These are phyloP conservation scores for Moxostoma hubbsi DNA, from an alignment of 2,797 vertebrate species.

Conservation along the genomic window DNA sequence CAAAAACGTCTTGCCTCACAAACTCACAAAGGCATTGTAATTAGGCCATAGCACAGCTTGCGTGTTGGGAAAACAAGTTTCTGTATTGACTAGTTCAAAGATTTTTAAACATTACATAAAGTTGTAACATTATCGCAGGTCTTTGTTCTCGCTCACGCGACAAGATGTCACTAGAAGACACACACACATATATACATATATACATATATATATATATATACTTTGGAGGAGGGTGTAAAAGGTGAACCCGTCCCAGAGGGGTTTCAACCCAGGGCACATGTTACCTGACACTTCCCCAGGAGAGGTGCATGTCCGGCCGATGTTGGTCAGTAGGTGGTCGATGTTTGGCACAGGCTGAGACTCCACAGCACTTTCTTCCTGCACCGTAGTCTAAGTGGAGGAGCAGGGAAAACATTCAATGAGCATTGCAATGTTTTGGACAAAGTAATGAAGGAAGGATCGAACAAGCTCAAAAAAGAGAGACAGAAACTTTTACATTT, in stretches of 20 bases:
- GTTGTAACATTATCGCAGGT: neutral
- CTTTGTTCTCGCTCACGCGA: neutral
- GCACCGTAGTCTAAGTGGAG: constrained; percentile 83
- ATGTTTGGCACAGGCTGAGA: constrained; percentile 99
- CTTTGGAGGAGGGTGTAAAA: neutral
- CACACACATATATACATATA: neutral
- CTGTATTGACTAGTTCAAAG: constrained; percentile 45
- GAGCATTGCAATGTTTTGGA: neutral
- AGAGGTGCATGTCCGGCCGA: constrained; percentile 90
- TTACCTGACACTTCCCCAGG: constrained; percentile 99
- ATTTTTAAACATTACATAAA: neutral
- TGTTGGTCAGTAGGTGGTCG: constrained; percentile 99
- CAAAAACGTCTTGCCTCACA: constrained; percentile 58
- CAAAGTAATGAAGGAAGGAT: neutral
- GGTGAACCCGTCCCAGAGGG: constrained; percentile 25
- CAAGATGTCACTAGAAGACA: neutral
- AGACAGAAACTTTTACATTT: neutral
- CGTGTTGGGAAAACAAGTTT: constrained; percentile 59
- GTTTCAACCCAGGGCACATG: constrained; percentile 42
- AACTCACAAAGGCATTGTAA: constrained; percentile 57
- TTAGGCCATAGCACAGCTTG: constrained; percentile 61
- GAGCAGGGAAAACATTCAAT: neutral
- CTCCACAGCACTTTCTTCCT: constrained; percentile 92
- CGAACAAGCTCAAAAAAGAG: neutral
- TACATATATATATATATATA: neutral